phyloP scores from a whole-genome alignment of 2,797 vertebrate genomes.

The Hemitrygon akajei region DNA sequence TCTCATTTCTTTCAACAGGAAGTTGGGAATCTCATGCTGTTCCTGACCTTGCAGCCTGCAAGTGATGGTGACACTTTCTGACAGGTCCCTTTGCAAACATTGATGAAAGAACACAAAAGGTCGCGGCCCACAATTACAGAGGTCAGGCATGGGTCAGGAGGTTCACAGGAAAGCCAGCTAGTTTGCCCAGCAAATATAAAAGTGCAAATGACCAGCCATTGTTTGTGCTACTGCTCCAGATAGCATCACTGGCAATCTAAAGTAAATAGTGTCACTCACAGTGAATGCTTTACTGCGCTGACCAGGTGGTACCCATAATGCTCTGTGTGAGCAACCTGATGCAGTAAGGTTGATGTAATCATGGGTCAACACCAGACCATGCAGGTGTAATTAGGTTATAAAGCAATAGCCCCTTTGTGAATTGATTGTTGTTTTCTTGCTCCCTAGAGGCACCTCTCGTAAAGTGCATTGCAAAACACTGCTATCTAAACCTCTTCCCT shows the following conservation, averaged over 20 bases:
- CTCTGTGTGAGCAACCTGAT: slow-evolving; percentile 19
- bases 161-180: slow-evolving; percentile 35
- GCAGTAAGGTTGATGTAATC: slow-evolving; percentile 23
- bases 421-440: not conserved
- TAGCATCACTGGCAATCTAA: slow-evolving; percentile 35
- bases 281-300: slow-evolving; percentile 29
- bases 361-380: slow-evolving; percentile 17
- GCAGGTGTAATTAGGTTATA: slow-evolving; percentile 31
- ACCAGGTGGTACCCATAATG: slow-evolving; percentile 33
- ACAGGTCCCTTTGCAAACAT: slow-evolving; percentile 37
- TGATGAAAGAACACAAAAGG: slow-evolving; percentile 38
- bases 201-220: slow-evolving; percentile 28
- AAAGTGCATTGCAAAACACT: not conserved
- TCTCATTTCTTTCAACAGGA: slow-evolving; percentile 31
- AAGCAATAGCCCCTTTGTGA: slow-evolving; percentile 24
- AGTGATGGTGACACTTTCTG: slow-evolving; percentile 36
- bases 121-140: slow-evolving; percentile 36
- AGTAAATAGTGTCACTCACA: slow-evolving; percentile 35
- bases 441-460: not conserved
- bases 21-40: slow-evolving; percentile 28
- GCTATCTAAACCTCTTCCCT: not conserved
- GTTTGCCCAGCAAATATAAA: slow-evolving; percentile 35
- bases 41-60: slow-evolving; percentile 34
- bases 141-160: slow-evolving; percentile 17
- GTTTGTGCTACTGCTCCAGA: slow-evolving; percentile 37